Evolutionary conservation across 2,888 invertebrate genomes (phyloP), one percentile per base, ranked within the genome.

Genomic region (Lymantria dispar): DNA sequence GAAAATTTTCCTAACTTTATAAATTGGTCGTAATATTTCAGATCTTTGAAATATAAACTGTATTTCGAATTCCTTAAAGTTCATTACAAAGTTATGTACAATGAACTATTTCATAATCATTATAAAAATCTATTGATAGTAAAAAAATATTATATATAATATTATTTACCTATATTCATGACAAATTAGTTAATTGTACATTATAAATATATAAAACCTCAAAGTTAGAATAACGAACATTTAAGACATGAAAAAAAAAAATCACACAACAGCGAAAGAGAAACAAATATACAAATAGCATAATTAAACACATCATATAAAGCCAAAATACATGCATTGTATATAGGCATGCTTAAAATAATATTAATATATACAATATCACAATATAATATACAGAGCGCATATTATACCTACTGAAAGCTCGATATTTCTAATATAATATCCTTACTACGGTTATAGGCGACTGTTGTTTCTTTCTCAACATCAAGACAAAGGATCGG

Each of bases 401-500:
- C 51, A 56, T 30, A 9, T 47, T 38, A 30, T 52, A 50, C 56
- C 54, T 60, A 66, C 43, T 14, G 44, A 45, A 68, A 68, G 69
- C 66, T 59, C 52, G 56, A 60, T 7, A 44, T 52, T 36, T 64
- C 60, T 68, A 33, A 54, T 55, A 48, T 38, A 36, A 10, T 39
- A 54, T 58, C 50, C 54, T 67, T 57, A 52, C 68, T 52, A 55
- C 43, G 15, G 54, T 49, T 50, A 56, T 22, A 54, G 50, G 54
- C 40, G 42, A 52, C 46, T 60, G 55, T 53, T 50, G 54, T 9
- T 22, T 48, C 52, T 48, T 42, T 55, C 49, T 51, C 50, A 50
- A 41, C 47, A 56, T 50, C 56, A 75, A 78, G 70, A 74, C 77
- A 73, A 69, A 67, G 63, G 75, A 67, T 59, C 67, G 52, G 64